Conservation (phyloP, 2,113 vertebrate genomes). For the Athene cunicularia region DNA sequence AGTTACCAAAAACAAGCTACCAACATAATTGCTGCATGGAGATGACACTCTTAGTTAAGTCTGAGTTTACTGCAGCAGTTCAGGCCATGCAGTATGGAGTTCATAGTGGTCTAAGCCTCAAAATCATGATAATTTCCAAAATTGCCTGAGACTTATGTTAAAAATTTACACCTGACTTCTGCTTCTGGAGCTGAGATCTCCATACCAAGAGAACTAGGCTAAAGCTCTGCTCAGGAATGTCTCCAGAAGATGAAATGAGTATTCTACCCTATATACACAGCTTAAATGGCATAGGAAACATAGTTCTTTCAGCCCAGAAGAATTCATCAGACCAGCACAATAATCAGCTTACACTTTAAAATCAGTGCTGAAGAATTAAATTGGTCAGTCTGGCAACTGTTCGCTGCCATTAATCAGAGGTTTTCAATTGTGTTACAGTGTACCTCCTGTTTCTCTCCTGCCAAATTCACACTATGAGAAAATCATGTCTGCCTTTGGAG, state of each 20-base stretch:
- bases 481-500: conserved; percentile 92
- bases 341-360: neutral
- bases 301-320: neutral
- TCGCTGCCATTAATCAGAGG: neutral
- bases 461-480: conserved; percentile 91
- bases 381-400: neutral
- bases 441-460: conserved; percentile 87
- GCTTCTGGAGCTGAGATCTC: neutral
- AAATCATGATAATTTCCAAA: neutral
- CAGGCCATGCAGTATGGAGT: neutral
- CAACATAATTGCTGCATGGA: neutral
- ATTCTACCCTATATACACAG: neutral
- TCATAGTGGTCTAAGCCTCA: neutral
- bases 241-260: neutral
- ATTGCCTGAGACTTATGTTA: neutral
- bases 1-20: neutral
- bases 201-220: neutral
- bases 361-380: neutral
- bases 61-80: neutral
- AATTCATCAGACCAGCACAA: neutral
- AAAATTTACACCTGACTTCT: neutral
- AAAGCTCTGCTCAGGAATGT: neutral
- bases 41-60: neutral
- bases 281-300: neutral
- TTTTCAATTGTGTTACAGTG: conserved; percentile 69